Conservation (phyloP, 2,797 vertebrate genomes). For the Malacoctenus gilli region DNA sequence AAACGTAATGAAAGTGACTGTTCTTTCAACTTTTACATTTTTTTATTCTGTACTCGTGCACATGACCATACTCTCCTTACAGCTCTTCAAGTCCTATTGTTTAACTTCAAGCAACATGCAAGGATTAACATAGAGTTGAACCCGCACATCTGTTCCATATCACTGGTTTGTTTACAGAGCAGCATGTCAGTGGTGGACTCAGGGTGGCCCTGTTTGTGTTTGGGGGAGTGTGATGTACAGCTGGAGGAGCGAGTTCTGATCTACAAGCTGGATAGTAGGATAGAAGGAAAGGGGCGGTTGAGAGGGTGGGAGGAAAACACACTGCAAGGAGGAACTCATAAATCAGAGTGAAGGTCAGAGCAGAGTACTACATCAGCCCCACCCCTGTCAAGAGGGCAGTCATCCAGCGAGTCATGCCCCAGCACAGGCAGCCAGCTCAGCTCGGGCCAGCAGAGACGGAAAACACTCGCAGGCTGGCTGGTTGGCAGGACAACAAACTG, state of each 20-base stretch:
- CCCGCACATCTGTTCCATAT: slow-evolving; percentile 58
- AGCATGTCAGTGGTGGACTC: slow-evolving; percentile 43
- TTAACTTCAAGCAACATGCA: slow-evolving; percentile 18
- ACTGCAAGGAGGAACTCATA: slow-evolving; percentile 58
- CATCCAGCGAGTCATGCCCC: slow-evolving; percentile 41
- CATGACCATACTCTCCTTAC: too few species aligned
- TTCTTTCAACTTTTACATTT: too few species aligned
- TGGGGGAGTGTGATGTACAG: slow-evolving; percentile 32
- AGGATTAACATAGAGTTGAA: slow-evolving; percentile 24
- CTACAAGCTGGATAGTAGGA: slow-evolving; percentile 1
- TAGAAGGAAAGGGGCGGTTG: neutral
- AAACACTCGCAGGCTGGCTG: slow-evolving; percentile 34
- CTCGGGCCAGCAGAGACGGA: slow-evolving; percentile 40
- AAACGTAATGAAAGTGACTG: too few species aligned
- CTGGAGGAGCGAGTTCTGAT: slow-evolving; percentile 42
- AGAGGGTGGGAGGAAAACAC: slow-evolving; percentile 25
- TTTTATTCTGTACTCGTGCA: too few species aligned
- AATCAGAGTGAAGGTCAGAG: slow-evolving; percentile 67
- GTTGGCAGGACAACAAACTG: slow-evolving; percentile 53
- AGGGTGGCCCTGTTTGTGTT: slow-evolving; percentile 40
- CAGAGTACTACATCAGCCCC: slow-evolving; percentile 38
- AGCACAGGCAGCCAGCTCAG: slow-evolving; percentile 17
- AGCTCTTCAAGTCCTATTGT: too few species aligned
- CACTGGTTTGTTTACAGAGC: slow-evolving; percentile 58
- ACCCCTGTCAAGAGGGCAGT: slow-evolving; percentile 53